Conservation (phyloP, 2,113 vertebrate species). For the Chaenocephalus aceratus region DNA sequence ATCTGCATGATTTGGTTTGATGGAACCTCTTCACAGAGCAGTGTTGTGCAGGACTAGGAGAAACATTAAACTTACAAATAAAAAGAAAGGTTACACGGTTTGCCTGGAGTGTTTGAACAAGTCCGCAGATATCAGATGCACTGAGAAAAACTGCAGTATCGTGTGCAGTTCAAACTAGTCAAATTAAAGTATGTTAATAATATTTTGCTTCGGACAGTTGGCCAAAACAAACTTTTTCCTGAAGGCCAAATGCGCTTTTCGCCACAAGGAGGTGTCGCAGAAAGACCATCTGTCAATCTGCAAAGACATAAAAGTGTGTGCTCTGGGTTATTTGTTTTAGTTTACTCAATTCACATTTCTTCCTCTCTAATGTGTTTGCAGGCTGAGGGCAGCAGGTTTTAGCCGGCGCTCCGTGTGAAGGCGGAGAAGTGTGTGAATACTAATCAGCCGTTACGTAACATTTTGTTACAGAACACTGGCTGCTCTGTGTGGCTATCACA, state of each 20-base stretch:
- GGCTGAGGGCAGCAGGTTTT: slow-evolving; percentile 6
- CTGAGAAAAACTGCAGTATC: not conserved
- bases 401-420: not conserved
- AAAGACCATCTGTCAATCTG: not conserved
- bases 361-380: slow-evolving; percentile 1
- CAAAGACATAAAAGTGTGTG: not conserved
- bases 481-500: slow-evolving; percentile 39
- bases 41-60: not conserved
- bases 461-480: slow-evolving; percentile 35
- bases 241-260: no score
- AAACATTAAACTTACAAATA: not conserved
- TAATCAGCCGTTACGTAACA: slow-evolving; percentile 65
- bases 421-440: slow-evolving; percentile 23
- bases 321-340: not conserved
- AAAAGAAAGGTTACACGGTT: not conserved
- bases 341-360: not conserved
- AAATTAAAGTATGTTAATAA: not conserved
- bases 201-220: not conserved
- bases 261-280: no score
- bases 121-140: no score
- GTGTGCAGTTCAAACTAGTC: not conserved
- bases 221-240: no score
- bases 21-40: not conserved
- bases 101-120: not conserved
- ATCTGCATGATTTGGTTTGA: not conserved